These are phyloP conservation scores for Colistium nudipinnis DNA, from an alignment of 2,113 vertebrate genomes.

Conservation along the genomic window DNA sequence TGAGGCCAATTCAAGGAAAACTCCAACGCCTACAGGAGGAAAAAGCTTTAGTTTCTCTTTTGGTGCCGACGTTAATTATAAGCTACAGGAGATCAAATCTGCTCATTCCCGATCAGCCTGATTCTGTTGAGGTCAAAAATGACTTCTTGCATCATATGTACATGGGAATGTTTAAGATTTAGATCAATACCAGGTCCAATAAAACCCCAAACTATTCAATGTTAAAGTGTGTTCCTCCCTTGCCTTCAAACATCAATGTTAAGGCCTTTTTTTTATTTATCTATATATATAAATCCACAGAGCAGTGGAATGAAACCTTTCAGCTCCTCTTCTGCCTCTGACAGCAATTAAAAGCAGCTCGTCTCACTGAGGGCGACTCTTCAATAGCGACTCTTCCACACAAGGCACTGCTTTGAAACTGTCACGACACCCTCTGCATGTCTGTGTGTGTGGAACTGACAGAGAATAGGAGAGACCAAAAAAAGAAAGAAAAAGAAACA, in stretches of 20 bases:
- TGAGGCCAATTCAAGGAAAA: no score
- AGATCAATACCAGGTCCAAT: neutral
- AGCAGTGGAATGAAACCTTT: slow-evolving; percentile 43
- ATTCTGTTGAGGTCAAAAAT: no score
- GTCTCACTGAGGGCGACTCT: slow-evolving; percentile 43
- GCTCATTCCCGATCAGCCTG: no score
- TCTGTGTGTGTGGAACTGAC: slow-evolving; percentile 27
- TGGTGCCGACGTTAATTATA: no score
- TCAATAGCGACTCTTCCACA: slow-evolving; percentile 46
- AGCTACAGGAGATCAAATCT: no score
- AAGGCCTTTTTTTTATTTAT: neutral
- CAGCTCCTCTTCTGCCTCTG: slow-evolving; percentile 47
- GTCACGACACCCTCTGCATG: slow-evolving; percentile 23
- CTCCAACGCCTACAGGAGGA: no score
- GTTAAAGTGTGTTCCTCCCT: neutral
- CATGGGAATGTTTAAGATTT: neutral
- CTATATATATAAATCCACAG: no score
- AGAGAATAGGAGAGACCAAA: slow-evolving; percentile 31
- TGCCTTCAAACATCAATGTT: neutral
- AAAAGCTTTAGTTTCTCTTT: no score
- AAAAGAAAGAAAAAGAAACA: slow-evolving; percentile 14
- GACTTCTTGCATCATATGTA: neutral
- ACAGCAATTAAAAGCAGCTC: slow-evolving; percentile 66
- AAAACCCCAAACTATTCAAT: neutral
- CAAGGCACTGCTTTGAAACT: slow-evolving; percentile 56